Percentiles rank a stretch among this genome's conserved stretches.
phyloP scores from a whole-genome alignment of 2,113 vertebrate species.

The Tautogolabrus adspersus region DNA sequence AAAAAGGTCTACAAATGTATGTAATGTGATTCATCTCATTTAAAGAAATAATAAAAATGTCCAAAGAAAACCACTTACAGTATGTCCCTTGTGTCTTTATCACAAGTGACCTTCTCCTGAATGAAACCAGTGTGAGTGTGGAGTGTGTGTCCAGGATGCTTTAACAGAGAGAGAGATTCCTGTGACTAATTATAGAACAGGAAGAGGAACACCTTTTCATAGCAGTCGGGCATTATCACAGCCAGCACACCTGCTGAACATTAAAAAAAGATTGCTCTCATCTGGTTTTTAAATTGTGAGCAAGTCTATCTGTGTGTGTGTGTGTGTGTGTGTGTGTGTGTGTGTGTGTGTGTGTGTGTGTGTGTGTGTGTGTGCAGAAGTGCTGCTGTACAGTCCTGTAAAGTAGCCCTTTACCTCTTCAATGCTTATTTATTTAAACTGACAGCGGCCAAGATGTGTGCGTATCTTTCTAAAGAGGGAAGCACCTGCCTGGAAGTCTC shows the following conservation, averaged over 20 bases:
- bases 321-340: not conserved
- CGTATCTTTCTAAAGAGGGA: slow-evolving; percentile 55
- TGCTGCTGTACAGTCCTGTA: slow-evolving; percentile 19
- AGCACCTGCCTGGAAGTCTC: slow-evolving; percentile 74
- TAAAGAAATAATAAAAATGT: no score
- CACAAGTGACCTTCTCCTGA: not conserved
- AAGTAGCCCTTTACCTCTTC: slow-evolving; percentile 34
- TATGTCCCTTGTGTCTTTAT: not conserved
- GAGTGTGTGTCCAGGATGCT: not conserved
- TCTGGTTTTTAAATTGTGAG: slow-evolving; percentile 35
- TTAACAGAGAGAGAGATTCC: slow-evolving; percentile 12
- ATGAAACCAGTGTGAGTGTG: not conserved
- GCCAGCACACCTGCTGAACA: slow-evolving; percentile 31
- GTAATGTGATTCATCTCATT: no score
- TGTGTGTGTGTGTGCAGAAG: not conserved
- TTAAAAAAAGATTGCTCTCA: slow-evolving; percentile 34
- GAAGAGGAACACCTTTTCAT: slow-evolving; percentile 34
- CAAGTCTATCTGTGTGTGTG: not conserved
- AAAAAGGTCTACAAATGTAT: no score
- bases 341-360: no score
- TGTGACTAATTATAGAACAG: slow-evolving; percentile 22
- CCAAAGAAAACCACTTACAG: no score
- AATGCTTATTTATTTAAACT: slow-evolving; percentile 69
- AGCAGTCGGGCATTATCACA: slow-evolving; percentile 22
- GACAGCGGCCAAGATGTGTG: slow-evolving; percentile 35